Evolutionary conservation across 2,113 vertebrate species (phyloP), one percentile per base, ranked within the genome.

Genomic region (Oncorhynchus nerka): DNA sequence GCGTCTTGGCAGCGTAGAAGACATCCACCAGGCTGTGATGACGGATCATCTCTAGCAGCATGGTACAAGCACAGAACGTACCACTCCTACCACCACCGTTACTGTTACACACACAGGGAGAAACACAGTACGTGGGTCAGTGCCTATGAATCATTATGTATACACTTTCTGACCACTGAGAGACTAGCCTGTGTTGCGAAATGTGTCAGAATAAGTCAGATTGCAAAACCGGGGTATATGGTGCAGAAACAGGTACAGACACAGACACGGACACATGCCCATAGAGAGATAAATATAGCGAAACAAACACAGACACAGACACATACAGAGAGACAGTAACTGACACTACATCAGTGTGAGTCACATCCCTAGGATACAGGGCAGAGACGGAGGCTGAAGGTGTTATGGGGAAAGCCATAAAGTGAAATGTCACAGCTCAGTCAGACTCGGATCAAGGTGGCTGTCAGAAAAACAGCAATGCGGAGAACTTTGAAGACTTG

Each of bases 1-100:
- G 94, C 0, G 93, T 98, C 93, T 99, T 98, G 85, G 96, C 96
- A 77, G 97, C 95, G 67, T 96, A 98, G 93, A 99, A 99, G 79
- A 97, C 94, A 59, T 99, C 97, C 75, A 94, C 96, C 87, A 97
- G 84, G 89, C 93, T 96, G 90, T 99, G 97, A 81, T 95, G 95
- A 70, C 95, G 95, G 76, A 98, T 93, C 97, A 99, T 99, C 87
- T 99, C 97, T 91, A 97, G 92, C 81, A 98, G 93, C 79, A 97
- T 97, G 87, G 95, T 94, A 80, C 95, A 96, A 85, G 97, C 95
- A 55, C 97, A 98, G 92, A 98, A 98, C 8, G 95, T 97, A n/a
- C 97, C 97, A 0, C 97, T 98, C 16, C 97, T 94, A 13, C 97
- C 97, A 1, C 96, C 97, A 16, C 97, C 97, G 0, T 99, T 98